Conservation (phyloP, 2,888 invertebrate genomes). For the Luperina nickerlii region DNA sequence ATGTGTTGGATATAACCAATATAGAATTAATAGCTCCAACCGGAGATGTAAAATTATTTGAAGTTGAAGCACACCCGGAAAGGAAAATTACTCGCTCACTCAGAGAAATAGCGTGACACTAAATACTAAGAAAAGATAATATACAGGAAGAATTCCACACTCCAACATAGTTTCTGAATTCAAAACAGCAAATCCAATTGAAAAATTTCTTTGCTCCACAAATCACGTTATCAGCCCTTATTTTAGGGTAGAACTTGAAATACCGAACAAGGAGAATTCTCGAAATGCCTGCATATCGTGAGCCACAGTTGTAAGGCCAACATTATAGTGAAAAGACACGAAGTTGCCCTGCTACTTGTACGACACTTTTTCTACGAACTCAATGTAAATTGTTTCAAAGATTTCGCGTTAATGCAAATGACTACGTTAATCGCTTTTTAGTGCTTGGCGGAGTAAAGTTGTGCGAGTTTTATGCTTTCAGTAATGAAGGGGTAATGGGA, state of each 20-base stretch:
- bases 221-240: slow-evolving; percentile 62
- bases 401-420: slow-evolving; percentile 71
- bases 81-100: slow-evolving; percentile 33
- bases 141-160: slow-evolving; percentile 43
- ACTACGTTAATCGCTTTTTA: slow-evolving; percentile 67
- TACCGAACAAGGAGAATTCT: slow-evolving; percentile 73
- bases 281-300: slow-evolving; percentile 81
- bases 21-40: slow-evolving; percentile 31
- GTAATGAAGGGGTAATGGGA: slow-evolving; percentile 63
- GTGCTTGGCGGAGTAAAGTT: slow-evolving; percentile 61
- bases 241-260: slow-evolving; percentile 58
- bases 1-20: slow-evolving; percentile 15
- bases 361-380: slow-evolving; percentile 81
- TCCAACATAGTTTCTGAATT: slow-evolving; percentile 36
- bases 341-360: slow-evolving; percentile 74
- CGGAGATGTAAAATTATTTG: slow-evolving; percentile 40
- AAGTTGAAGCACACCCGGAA: slow-evolving; percentile 36
- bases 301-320: slow-evolving; percentile 81
- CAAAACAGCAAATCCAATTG: slow-evolving; percentile 71
- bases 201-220: slow-evolving; percentile 48
- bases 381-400: slow-evolving; percentile 73
- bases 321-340: slow-evolving; percentile 84
- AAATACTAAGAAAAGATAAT: slow-evolving; percentile 46
- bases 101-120: slow-evolving; percentile 44
- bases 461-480: slow-evolving; percentile 65